phyloP scores from a whole-genome alignment of 2,797 vertebrate species.

The Nannoperca australis region DNA sequence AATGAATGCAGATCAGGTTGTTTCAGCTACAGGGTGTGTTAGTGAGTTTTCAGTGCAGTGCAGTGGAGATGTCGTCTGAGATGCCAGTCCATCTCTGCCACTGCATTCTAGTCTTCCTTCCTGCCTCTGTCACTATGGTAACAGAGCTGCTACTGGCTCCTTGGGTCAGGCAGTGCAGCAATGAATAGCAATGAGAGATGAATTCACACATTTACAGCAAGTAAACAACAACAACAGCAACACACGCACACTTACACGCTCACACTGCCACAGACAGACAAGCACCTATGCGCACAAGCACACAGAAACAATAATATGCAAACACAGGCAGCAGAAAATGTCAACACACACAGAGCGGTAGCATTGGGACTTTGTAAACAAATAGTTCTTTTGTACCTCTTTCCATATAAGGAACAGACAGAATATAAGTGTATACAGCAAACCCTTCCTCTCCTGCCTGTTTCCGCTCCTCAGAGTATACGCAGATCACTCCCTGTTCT shows the following conservation, averaged over 20 bases:
- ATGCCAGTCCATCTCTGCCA: slow-evolving; percentile 67
- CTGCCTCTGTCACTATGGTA: slow-evolving; percentile 81
- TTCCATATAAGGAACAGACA: slow-evolving; percentile 28
- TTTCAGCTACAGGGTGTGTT: slow-evolving; percentile 24
- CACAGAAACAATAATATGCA: slow-evolving; percentile 31
- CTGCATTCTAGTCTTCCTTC: slow-evolving; percentile 73
- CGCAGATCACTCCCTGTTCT: slow-evolving; percentile 19
- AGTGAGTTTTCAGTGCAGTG: slow-evolving; percentile 38
- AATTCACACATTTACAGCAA: slow-evolving; percentile 63
- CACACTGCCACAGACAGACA: neutral
- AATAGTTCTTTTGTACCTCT: slow-evolving; percentile 48
- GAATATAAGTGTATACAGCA: slow-evolving; percentile 21
- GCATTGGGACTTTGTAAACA: slow-evolving; percentile 42
- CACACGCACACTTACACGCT: neutral
- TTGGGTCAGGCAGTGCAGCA: slow-evolving; percentile 73
- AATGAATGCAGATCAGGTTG: slow-evolving; percentile 12
- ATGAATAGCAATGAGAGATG: slow-evolving; percentile 74
- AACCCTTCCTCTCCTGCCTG: slow-evolving; percentile 24
- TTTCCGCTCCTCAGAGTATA: slow-evolving; percentile 12
- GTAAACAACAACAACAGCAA: slow-evolving; percentile 65
- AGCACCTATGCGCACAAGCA: slow-evolving; percentile 6
- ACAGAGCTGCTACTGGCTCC: slow-evolving; percentile 77
- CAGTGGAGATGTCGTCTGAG: slow-evolving; percentile 51
- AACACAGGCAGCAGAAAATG: slow-evolving; percentile 18
- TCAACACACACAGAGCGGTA: slow-evolving; percentile 23